Base-by-base conservation (phyloP, 2,797 vertebrate genomes). In the Diglossa cyanea region DNA sequence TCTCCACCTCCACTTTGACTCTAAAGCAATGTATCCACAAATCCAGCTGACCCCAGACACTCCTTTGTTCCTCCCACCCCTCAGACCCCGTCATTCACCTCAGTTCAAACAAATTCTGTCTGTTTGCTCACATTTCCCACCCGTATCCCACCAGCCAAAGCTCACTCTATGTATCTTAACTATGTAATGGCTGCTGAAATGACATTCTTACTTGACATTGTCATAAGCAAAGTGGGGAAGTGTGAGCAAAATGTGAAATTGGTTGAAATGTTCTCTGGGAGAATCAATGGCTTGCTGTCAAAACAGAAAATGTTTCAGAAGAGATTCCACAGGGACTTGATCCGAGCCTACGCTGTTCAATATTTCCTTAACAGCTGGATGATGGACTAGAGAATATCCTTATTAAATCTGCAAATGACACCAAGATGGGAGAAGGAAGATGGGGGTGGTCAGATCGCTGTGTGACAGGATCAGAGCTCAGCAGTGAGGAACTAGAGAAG, bases 241-340 rank as follows among this genome's bases (percentile, higher is more conserved):
- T 65, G 75, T 23, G 54, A 95, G 66, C 44, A 92, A 84, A 95
- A 94, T 48, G 80, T 58, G 57, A 95, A 94, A 96, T 14, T 39
- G 81, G 75, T 63, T 91, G 89, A 91, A 95, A 94, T 67, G 71
- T 89, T 89, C 91, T 82, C 89, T 44, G 50, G 72, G 65, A 96
- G 75, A 94, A 93, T 92, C 91, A 95, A 57, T 50, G 77, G 81
- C 68, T 94, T 94, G 85, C 85, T 96, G 93, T 96, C 95, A 93
- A 86, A 96, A 96, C 45, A 89, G 68, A 90, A 61, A 9, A 37
- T 58, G 61, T 76, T 93, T 88, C 87, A 77, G 77, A 54, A 67
- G 3, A 86, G 74, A 91, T 72, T 93, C 83, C 88, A 76, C 0
- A 0, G 89, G 93, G 95, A 92, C 89, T 67, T 76, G 81, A 93